phyloP scores from a whole-genome alignment of 2,888 invertebrate species.

The Pardosa pseudoannulata region DNA sequence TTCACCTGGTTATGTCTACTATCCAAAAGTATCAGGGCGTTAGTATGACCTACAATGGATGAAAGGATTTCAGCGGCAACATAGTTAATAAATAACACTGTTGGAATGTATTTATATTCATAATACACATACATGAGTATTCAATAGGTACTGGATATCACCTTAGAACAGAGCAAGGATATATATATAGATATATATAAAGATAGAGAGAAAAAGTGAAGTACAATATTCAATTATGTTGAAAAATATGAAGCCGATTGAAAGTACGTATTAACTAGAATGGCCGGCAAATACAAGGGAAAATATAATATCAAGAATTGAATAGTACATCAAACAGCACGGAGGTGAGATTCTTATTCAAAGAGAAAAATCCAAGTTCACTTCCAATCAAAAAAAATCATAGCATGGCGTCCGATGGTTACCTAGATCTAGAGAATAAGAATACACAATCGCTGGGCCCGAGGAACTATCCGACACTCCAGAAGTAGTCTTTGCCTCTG shows the following conservation, averaged over 20 bases:
- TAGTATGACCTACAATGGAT: conserved; percentile 27
- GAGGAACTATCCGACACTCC: not conserved
- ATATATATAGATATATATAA: conserved; percentile 59
- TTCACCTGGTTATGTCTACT: conserved; percentile 38
- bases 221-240: conserved; percentile 65
- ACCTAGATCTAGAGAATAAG: conserved; percentile 47
- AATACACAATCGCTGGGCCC: conserved; percentile 4
- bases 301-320: conserved; percentile 60
- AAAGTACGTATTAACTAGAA: conserved; percentile 70
- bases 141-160: conserved; percentile 54
- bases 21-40: conserved; percentile 59
- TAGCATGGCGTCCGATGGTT: conserved; percentile 45
- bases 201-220: conserved; percentile 65
- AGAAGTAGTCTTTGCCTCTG: not conserved
- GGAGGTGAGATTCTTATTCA: conserved; percentile 66
- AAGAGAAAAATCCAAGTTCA: conserved; percentile 60
- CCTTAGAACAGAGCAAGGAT: conserved; percentile 59
- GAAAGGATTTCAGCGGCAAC: conserved; percentile 56
- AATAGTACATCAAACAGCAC: conserved; percentile 66
- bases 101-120: conserved; percentile 62
- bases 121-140: conserved; percentile 64
- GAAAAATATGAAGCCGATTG: conserved; percentile 70
- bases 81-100: conserved; percentile 64
- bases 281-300: conserved; percentile 72
- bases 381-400: conserved; percentile 54